Evolutionary conservation across 2,888 invertebrate species (phyloP), one percentile per base, ranked within the genome.

Genomic region (Thyatira batis): DNA sequence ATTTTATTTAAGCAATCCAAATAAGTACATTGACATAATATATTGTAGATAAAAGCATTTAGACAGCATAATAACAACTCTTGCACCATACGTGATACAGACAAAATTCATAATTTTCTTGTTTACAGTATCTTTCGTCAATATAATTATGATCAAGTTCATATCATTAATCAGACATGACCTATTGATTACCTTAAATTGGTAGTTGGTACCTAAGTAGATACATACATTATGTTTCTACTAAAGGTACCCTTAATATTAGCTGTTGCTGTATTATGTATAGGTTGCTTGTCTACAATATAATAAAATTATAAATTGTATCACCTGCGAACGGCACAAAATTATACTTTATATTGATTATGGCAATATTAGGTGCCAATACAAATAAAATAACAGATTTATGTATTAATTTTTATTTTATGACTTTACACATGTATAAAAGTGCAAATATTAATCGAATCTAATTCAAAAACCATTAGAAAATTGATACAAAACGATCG

Each of bases 381-480:
- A 13, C 3, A n/a, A 45, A 25, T 23, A 27, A 48, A 20, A 28
- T 3, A 0, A 10, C 10, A 2, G 3, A 20, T 48, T 13, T 27
- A 17, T 48, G 27, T 27, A 28, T 52, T 27, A 49, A 49, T 52
- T 48, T 46, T 13, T 45, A 46, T 46, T 28, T 4, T 21, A 51
- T 30, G 45, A 17, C 20, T 46, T 25, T 45, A 51, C 39, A 52
- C 48, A 44, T 44, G 48, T 52, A 52, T 28, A 52, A 52, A 52
- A 52, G 44, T 52, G 27, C 49, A 49, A 52, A 52, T 52, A n/a
- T 13, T 48, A 43, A 27, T 39, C 10, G 43, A 44, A 20, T 49
- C 27, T 2, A 50, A 25, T 44, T 20, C 21, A 11, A 48, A 30
- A 11, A 48, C 13, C 33, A 33, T 27, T 50, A 20, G n/a, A 9